phyloP scores from a whole-genome alignment of 2,797 vertebrate species.

The Melanotaenia parkinsoni region DNA sequence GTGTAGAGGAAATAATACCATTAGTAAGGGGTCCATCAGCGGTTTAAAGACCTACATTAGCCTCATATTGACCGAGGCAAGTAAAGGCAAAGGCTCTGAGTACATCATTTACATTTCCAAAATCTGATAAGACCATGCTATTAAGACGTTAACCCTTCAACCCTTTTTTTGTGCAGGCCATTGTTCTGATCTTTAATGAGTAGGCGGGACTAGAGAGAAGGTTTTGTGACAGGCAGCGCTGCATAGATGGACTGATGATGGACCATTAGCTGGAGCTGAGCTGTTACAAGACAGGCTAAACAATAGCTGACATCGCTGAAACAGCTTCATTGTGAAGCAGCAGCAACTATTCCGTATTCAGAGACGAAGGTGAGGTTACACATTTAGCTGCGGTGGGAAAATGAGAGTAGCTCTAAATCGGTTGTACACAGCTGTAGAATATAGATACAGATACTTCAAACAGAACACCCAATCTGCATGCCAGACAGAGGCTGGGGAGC shows the following conservation, averaged over 20 bases:
- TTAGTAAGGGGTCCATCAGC: slow-evolving; percentile 64
- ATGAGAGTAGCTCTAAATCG: slow-evolving; percentile 55
- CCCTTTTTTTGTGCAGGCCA: slow-evolving; percentile 55
- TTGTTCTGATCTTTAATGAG: slow-evolving; percentile 63
- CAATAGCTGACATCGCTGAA: slow-evolving; percentile 64
- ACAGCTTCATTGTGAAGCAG: slow-evolving; percentile 65
- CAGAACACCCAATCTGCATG: slow-evolving; percentile 42
- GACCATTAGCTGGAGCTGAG: slow-evolving; percentile 59
- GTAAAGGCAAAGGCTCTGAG: slow-evolving; percentile 28
- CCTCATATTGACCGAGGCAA: slow-evolving; percentile 52
- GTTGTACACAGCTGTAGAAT: slow-evolving; percentile 65
- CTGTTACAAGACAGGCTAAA: slow-evolving; percentile 62
- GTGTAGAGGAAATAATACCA: slow-evolving; percentile 59
- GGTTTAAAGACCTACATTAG: slow-evolving; percentile 77
- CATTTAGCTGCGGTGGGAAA: slow-evolving; percentile 57
- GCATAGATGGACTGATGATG: slow-evolving; percentile 48
- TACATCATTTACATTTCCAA: slow-evolving; percentile 63
- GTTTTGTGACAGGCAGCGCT: slow-evolving; percentile 52
- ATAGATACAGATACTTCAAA: slow-evolving; percentile 81
- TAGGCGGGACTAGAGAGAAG: slow-evolving; percentile 44
- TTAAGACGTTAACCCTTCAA: slow-evolving; percentile 69
- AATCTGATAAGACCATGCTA: slow-evolving; percentile 68
- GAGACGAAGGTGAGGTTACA: slow-evolving; percentile 41
- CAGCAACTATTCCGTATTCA: slow-evolving; percentile 57
- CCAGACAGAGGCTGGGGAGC: slow-evolving; percentile 28